Evolutionary conservation across 1,140 invertebrate genomes (phyloP), one percentile per base, ranked within the genome.

Genomic region (Drosophila bipectinata): DNA sequence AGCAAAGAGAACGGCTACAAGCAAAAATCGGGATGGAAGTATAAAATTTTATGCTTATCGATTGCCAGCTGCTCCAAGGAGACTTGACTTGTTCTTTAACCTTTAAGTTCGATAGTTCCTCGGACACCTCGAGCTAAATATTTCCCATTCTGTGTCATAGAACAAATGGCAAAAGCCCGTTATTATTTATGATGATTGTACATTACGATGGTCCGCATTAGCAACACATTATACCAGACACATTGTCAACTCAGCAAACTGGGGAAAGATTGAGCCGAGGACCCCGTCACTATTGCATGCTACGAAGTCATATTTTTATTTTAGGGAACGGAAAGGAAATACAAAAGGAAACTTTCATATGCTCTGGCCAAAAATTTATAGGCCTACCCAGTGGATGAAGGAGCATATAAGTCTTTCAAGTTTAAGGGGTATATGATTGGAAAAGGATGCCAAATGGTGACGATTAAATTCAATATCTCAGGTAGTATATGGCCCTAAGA

Each of bases 111-210:
- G 21, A 47, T 48, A 56, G 24, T 60, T 74, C 21, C 32, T 45
- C 57, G 15, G 56, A 49, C 59, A 82, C 56, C 69, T 71, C 51
- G 12, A 45, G 62, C 59, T 10, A 59, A 15, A 32, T 37, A 41
- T 60, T 4, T n/a, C 5, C 28, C 21, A 52, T 8, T 6, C 3
- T 24, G 4, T 0, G 18, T 34, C 26, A 39, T 14, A 44, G 30
- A 60, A 53, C 39, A 69, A 80, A 55, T 76, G 52, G 52, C 51
- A 26, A 69, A 57, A 57, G 44, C 26, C 58, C 51, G 55, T 74
- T 82, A 78, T 82, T 85, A 85, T 88, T 85, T 85, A 85, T 88
- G 78, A 72, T 87, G 78, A 85, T 85, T 85, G 82, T 85, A 78
- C 61, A 82, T 82, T 87, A 85, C 64, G 83, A 82, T 68, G 68